Conservation (phyloP, 1,140 invertebrate genomes). For the Eupristina koningsbergeri region DNA sequence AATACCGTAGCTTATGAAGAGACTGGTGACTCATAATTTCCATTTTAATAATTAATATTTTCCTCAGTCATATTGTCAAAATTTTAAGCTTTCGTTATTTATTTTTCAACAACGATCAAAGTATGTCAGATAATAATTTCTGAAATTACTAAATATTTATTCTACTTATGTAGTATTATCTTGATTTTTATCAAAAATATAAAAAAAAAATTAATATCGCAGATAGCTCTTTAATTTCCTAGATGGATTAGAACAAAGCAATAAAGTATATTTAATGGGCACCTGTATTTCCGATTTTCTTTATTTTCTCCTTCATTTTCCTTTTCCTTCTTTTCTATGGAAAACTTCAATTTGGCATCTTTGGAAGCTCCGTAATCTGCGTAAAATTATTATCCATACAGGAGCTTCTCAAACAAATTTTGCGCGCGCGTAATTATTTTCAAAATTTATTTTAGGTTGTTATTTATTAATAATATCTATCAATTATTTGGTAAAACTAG, state of each 20-base stretch:
- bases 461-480: slow-evolving; percentile 61
- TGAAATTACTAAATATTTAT: too few species aligned
- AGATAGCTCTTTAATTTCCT: too few species aligned
- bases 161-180: too few species aligned
- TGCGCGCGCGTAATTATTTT: slow-evolving; percentile 48
- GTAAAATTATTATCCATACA: slow-evolving; percentile 17
- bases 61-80: too few species aligned
- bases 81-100: too few species aligned
- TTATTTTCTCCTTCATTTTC: neutral
- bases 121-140: too few species aligned
- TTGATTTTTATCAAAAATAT: too few species aligned
- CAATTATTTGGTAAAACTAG: slow-evolving; percentile 52
- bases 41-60: too few species aligned
- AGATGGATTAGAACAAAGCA: neutral
- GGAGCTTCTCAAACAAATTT: neutral
- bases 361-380: neutral
- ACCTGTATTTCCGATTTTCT: neutral
- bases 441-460: slow-evolving; percentile 53
- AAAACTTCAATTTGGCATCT: slow-evolving; percentile 13
- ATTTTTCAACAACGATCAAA: too few species aligned
- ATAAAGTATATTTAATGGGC: neutral
- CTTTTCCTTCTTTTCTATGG: neutral
- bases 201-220: too few species aligned
- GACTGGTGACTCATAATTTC: too few species aligned
- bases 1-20: too few species aligned